A percentile compares a stretch with the other conserved stretches of the same genome.
phyloP scores from a whole-genome alignment of 2,888 invertebrate genomes.

The Diaphora mendica region DNA sequence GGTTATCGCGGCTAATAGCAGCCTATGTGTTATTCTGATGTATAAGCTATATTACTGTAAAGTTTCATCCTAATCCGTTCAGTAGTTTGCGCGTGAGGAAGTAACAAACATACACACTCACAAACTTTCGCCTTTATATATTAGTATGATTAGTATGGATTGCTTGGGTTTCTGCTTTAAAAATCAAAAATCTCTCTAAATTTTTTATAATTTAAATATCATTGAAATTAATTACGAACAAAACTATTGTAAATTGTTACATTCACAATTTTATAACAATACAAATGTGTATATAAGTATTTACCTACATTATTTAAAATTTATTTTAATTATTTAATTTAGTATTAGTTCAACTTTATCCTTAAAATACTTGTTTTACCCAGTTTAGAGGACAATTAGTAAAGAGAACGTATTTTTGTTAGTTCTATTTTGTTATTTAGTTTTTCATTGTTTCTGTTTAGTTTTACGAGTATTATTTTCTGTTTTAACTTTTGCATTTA shows the following conservation, averaged over 20 bases:
- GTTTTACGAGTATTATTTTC: too few relatives aligned
- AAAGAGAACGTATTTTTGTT: not conserved
- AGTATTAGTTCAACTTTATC: not conserved
- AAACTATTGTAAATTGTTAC: not conserved
- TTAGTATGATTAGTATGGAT: too few relatives aligned
- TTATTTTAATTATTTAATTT: not conserved
- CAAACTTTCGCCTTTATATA: too few relatives aligned
- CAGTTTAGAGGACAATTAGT: not conserved
- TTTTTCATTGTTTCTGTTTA: not conserved
- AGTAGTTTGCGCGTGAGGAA: too few relatives aligned
- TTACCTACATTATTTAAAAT: not conserved
- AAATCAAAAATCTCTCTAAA: too few relatives aligned
- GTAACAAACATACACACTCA: too few relatives aligned
- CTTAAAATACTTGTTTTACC: not conserved
- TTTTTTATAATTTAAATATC: not conserved
- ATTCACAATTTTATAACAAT: not conserved
- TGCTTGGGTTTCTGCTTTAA: too few relatives aligned
- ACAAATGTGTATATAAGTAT: not conserved
- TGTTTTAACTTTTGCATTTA: not conserved
- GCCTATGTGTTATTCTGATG: too few relatives aligned
- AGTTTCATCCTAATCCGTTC: too few relatives aligned
- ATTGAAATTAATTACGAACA: not conserved
- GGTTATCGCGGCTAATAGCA: too few relatives aligned
- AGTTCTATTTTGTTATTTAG: not conserved
- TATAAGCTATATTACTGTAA: too few relatives aligned